Evolutionary conservation across 2,797 vertebrate species (phyloP), one percentile per base, ranked within the genome.

Genomic region (Gambusia yucatana): DNA sequence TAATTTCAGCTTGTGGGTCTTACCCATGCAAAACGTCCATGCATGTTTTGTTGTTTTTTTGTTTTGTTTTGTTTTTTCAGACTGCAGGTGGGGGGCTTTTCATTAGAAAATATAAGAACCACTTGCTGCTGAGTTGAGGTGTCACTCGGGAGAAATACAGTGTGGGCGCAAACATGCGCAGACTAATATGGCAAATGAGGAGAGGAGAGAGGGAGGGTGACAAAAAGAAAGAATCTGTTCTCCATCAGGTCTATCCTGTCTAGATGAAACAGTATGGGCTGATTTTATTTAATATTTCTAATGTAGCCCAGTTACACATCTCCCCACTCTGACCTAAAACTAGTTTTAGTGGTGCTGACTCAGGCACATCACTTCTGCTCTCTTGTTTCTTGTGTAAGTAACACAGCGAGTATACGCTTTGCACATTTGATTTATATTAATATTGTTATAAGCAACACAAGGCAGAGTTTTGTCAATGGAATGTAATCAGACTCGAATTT

Each of bases 261-360:
- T 30, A 82, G 52, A 75, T 80, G 28, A 63, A 67, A 83, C 63
- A 79, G 43, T 43, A 20, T 10, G 47, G 82, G 63, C 65, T 72
- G 77, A 87, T 85, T 84, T 76, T 71, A 82, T 82, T 13, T 72
- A 73, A 82, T 75, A 73, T 81, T 87, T 87, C 77, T 87, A 43
- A 83, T 59, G 76, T 81, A 84, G 86, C 83, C 83, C 71, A 86
- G 78, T 86, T 91, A 80, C 81, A 79, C 59, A 81, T 67, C 80
- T 74, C 20, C 77, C 28, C 78, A 65, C 47, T 84, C 77, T 78
- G 86, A 89, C 86, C 88, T 86, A 63, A 87, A 91, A 83, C 79
- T 80, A 78, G 79, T 76, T 80, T 70, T 72, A 52, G 63, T 72
- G 43, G 75, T 81, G 85, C 86, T 84, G 75, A 88, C 82, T 90